Evolutionary conservation across 1,140 invertebrate species (phyloP).

Genomic region (Latrodectus geometricus): DNA sequence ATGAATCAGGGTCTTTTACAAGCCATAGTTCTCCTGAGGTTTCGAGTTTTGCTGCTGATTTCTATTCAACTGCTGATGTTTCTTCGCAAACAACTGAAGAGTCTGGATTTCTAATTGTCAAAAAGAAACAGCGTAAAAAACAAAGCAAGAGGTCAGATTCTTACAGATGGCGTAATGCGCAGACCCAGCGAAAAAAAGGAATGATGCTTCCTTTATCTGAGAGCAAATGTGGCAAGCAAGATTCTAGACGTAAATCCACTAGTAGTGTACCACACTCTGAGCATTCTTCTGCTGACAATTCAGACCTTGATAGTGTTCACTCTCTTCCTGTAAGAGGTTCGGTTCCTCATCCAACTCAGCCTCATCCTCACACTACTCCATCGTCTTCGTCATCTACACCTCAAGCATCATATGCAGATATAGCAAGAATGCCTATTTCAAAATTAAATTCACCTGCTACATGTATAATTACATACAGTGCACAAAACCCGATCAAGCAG

Average conservation of each 20-base stretch:
- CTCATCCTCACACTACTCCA: constrained; percentile 65
- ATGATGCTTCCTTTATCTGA: constrained; percentile 41
- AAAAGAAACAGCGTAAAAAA: constrained; percentile 79
- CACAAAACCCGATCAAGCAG: not conserved
- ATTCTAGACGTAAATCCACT: constrained; percentile 71
- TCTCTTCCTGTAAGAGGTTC: constrained; percentile 77
- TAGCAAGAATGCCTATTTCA: constrained; percentile 73
- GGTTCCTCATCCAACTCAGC: constrained; percentile 67
- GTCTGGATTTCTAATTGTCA: constrained; percentile 78
- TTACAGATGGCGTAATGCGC: constrained; percentile 45
- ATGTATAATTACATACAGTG: constrained; percentile 28
- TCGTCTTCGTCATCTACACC: constrained; percentile 72
- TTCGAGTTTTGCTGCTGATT: constrained; percentile 57
- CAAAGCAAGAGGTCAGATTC: constrained; percentile 63
- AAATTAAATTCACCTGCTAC: constrained; percentile 21
- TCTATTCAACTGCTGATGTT: constrained; percentile 42
- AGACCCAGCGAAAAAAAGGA: constrained; percentile 32
- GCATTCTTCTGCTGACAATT: constrained; percentile 76
- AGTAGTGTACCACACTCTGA: constrained; percentile 77
- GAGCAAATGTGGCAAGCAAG: constrained; percentile 52
- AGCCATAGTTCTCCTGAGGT: constrained; percentile 74
- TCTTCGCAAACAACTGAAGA: constrained; percentile 61
- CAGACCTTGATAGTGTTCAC: constrained; percentile 78
- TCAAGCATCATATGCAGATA: constrained; percentile 82
- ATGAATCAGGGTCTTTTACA: constrained; percentile 60